Conservation (phyloP, 2,888 invertebrate species). For the Drosophila ochracea region DNA sequence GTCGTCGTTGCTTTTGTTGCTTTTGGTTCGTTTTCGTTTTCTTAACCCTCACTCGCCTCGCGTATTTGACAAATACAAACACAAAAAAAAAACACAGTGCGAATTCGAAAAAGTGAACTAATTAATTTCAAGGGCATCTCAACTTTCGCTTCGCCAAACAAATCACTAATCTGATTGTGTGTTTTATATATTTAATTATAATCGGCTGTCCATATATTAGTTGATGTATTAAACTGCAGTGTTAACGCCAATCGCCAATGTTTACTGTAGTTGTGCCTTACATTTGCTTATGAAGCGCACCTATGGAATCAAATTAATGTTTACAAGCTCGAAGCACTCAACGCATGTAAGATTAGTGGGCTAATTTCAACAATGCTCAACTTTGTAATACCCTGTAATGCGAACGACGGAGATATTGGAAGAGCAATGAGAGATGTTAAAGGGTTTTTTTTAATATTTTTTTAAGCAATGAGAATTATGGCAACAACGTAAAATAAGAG, state of each 20-base stretch:
- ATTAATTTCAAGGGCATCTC: constrained; percentile 63
- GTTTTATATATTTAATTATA: not conserved
- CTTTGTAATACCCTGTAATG: constrained; percentile 21
- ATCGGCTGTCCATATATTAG: not conserved
- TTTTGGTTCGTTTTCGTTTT: constrained; percentile 22
- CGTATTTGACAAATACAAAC: constrained; percentile 52
- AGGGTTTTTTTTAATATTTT: not conserved
- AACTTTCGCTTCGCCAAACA: constrained; percentile 35
- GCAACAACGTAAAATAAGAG: not conserved
- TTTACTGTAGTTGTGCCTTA: constrained; percentile 26
- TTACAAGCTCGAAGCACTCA: constrained; percentile 24
- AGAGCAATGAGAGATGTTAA: not conserved
- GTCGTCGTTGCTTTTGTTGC: constrained; percentile 30
- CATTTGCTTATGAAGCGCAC: constrained; percentile 39
- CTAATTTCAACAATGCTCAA: constrained; percentile 8
- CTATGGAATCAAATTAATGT: constrained; percentile 41
- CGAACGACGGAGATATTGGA: not conserved
- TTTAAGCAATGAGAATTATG: not conserved
- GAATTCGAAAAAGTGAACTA: constrained; percentile 55
- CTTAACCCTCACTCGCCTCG: constrained; percentile 23
- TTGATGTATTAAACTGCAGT: not conserved
- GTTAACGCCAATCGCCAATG: not conserved
- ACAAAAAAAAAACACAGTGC: constrained; percentile 31
- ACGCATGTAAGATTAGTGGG: constrained; percentile 57
- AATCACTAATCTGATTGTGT: constrained; percentile 16